A percentile compares a stretch with the other conserved stretches of the same genome.
Evolutionary conservation across 2,888 invertebrate species (phyloP).

Genomic region (Caenorhabditis becei): DNA sequence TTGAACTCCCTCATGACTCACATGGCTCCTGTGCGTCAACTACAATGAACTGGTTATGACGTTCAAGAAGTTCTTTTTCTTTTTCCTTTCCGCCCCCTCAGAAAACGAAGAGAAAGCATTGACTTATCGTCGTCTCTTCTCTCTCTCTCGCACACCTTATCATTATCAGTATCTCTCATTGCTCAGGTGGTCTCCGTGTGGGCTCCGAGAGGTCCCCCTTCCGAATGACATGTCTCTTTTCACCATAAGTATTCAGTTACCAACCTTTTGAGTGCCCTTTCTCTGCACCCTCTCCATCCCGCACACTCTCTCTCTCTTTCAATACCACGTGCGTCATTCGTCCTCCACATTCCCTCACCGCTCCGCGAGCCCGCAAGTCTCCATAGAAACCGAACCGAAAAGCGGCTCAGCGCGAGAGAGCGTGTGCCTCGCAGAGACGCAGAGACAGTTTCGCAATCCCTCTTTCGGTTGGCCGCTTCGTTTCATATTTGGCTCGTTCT

Average conservation of each 20-base stretch:
- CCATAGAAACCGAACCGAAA: slow-evolving; percentile 11
- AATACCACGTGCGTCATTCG: neutral
- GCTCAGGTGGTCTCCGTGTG: slow-evolving; percentile 9
- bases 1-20: slow-evolving; percentile 10
- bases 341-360: neutral
- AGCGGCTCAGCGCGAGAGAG: neutral
- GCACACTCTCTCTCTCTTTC: neutral
- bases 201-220: neutral
- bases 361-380: neutral
- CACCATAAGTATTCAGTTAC: neutral
- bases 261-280: neutral
- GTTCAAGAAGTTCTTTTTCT: neutral
- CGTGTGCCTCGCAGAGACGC: neutral
- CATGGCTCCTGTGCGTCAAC: neutral
- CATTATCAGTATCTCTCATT: neutral
- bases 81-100: neutral
- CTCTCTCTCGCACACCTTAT: neutral
- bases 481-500: slow-evolving; percentile 18
- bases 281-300: neutral
- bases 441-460: slow-evolving; percentile 41
- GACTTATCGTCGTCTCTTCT: neutral
- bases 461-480: neutral
- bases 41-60: neutral
- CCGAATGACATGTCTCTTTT: neutral
- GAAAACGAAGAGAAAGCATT: neutral